These are phyloP conservation scores for Meandrina meandrites DNA, from an alignment of 92 coral and sea anemone species.

Conservation along the genomic window DNA sequence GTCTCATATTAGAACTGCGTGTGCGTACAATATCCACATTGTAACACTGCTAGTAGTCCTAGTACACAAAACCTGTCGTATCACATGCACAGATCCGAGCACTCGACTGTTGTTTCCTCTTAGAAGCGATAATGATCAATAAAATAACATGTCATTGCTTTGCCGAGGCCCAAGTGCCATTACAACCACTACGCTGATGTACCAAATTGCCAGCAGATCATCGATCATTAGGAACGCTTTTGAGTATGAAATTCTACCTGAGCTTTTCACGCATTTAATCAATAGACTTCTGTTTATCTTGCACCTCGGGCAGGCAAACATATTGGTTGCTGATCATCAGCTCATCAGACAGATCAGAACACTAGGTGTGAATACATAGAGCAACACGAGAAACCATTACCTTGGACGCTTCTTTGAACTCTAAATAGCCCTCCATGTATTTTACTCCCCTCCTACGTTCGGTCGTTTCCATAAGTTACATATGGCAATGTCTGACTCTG, in stretches of 20 bases:
- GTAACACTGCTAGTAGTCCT: not conserved
- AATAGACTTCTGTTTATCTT: not conserved
- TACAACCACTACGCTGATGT: not conserved
- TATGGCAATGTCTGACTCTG: not conserved
- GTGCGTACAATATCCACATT: not conserved
- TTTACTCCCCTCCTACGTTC: constrained; percentile 49
- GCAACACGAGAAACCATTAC: constrained; percentile 30
- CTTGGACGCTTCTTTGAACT: constrained; percentile 65
- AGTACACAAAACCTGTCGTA: not conserved
- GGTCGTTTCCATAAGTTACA: constrained; percentile 36
- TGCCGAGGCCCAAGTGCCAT: not conserved
- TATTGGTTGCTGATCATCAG: not conserved
- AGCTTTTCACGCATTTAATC: not conserved
- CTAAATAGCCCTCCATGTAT: constrained; percentile 80
- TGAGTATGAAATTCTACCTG: not conserved
- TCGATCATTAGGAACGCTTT: not conserved
- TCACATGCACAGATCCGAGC: not conserved
- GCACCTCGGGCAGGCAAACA: not conserved
- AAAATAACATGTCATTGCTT: constrained; percentile 21
- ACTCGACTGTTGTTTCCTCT: constrained; percentile 34
- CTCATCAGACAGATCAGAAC: not conserved
- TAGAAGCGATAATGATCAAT: constrained; percentile 16
- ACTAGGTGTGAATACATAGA: not conserved
- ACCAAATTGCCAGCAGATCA: not conserved
- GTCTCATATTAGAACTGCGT: not conserved